Evolutionary conservation across 2,888 invertebrate species (phyloP).

Genomic region (Oscheius sp.): DNA sequence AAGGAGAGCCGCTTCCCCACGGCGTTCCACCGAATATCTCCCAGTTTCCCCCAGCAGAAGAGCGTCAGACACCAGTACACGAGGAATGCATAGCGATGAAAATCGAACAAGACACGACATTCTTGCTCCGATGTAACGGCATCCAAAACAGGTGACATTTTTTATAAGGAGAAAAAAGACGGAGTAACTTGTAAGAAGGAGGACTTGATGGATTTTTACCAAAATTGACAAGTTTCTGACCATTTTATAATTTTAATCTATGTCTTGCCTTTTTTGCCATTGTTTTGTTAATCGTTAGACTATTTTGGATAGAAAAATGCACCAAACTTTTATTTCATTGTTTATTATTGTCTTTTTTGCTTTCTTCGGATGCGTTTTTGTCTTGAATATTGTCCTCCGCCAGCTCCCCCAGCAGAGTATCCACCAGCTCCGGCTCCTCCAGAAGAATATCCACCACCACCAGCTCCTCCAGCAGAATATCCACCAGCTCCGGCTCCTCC

Average conservation of each 20-base stretch:
- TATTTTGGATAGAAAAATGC: too few relatives aligned
- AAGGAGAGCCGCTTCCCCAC: conserved; percentile 34
- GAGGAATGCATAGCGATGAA: too few relatives aligned
- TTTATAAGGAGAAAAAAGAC: neutral
- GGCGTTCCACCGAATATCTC: conserved; percentile 48
- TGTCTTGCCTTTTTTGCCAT: too few relatives aligned
- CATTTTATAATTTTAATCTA: too few relatives aligned
- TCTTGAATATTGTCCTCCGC: too few relatives aligned
- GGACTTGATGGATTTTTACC: too few relatives aligned
- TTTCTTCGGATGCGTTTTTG: too few relatives aligned
- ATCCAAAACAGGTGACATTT: conserved; percentile 21
- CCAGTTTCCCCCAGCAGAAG: conserved; percentile 43
- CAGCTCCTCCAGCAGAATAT: neutral
- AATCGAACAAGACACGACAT: conserved; percentile 51
- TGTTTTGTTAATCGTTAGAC: too few relatives aligned
- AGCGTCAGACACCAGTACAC: conserved; percentile 55
- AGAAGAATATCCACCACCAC: neutral
- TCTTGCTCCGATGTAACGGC: conserved; percentile 39
- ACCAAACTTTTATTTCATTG: too few relatives aligned
- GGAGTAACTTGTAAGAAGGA: too few relatives aligned
- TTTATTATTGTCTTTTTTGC: too few relatives aligned
- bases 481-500: neutral
- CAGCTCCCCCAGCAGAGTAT: neutral
- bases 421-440: neutral
- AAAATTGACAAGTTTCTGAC: too few relatives aligned